Conservation (phyloP, 2,888 invertebrate genomes). For the Artemia sinica region DNA sequence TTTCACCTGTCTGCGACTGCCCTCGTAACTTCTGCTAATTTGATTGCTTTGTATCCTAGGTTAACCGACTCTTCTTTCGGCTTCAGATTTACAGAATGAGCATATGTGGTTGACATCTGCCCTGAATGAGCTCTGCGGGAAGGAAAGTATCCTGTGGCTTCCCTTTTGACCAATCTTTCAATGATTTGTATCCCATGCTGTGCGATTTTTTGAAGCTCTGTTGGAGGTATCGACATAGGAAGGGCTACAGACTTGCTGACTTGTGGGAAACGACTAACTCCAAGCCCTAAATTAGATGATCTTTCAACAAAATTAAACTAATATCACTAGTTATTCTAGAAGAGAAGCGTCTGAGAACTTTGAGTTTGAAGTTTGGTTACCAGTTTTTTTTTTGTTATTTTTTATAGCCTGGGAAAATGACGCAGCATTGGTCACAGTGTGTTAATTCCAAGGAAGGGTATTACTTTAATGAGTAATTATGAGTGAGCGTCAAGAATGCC, state of each 20-base stretch:
- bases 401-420: too few relatives aligned
- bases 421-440: too few relatives aligned
- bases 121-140: not conserved
- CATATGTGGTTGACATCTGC: not conserved
- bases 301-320: too few relatives aligned
- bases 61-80: not conserved
- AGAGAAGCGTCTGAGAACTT: too few relatives aligned
- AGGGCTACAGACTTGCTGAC: conserved; percentile 19
- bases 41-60: not conserved
- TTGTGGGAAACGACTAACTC: conserved; percentile 20
- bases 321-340: too few relatives aligned
- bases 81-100: not conserved
- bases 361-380: too few relatives aligned
- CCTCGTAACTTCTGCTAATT: not conserved
- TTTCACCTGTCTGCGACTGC: not conserved
- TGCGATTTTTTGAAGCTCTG: conserved; percentile 17
- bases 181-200: conserved; percentile 11
- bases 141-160: conserved; percentile 16
- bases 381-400: too few relatives aligned
- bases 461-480: too few relatives aligned
- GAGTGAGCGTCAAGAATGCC: too few relatives aligned
- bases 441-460: too few relatives aligned
- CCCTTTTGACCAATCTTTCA: conserved; percentile 13
- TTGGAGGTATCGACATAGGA: conserved; percentile 14
- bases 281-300: not conserved